These are phyloP conservation scores for Oreamnos americanus DNA, from an alignment of 2,113 vertebrate species.

Conservation along the genomic window DNA sequence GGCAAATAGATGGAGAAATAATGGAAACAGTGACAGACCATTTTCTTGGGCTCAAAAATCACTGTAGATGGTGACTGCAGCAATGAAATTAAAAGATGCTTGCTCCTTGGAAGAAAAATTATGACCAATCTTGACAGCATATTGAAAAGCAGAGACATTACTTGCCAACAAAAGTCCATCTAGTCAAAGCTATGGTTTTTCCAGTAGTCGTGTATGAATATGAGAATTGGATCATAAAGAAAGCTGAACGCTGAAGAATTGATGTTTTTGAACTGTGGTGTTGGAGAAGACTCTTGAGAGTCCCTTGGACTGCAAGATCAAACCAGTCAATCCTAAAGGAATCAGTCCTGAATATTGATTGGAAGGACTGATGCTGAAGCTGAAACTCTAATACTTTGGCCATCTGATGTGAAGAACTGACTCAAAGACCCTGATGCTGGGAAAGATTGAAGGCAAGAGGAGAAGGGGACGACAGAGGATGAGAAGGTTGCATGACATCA, in stretches of 20 bases:
- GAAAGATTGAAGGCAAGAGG: neutral
- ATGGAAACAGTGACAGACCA: neutral
- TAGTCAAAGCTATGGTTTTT: neutral
- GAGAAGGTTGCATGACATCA: neutral
- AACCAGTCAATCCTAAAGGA: no score
- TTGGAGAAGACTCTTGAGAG: no score
- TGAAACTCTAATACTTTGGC: no score
- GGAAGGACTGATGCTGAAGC: no score
- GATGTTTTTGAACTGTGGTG: no score
- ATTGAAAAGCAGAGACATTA: neutral
- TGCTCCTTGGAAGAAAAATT: neutral
- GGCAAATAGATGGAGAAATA: neutral
- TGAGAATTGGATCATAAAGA: no score
- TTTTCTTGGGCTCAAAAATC: neutral
- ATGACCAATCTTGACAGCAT: neutral
- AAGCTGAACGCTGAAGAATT: no score
- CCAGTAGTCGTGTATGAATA: no score
- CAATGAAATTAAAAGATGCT: neutral
- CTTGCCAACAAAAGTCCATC: neutral
- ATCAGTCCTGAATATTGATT: no score
- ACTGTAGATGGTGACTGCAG: neutral
- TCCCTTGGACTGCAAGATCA: no score
- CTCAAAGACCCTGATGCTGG: neutral
- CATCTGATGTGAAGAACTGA: neutral
- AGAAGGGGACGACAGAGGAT: neutral